Conservation (phyloP, 2,888 invertebrate genomes). For the Lasioglossum morio region DNA sequence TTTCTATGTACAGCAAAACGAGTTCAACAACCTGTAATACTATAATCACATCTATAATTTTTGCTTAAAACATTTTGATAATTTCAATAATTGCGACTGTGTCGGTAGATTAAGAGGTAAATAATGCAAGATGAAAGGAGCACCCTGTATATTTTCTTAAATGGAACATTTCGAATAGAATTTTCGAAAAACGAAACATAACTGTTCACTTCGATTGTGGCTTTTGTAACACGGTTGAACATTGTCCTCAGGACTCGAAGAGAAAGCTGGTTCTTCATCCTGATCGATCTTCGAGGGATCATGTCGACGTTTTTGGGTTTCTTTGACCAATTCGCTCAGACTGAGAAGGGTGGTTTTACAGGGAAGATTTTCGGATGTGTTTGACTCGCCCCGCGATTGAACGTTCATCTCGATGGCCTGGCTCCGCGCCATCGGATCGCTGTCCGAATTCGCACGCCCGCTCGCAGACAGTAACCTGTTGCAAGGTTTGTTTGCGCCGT, state of each 20-base stretch:
- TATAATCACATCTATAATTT: no score
- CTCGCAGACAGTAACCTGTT: constrained; percentile 59
- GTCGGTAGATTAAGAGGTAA: no score
- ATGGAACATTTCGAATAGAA: no score
- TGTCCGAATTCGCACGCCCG: constrained; percentile 20
- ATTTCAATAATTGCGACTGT: no score
- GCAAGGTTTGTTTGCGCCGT: constrained; percentile 54
- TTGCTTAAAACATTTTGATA: no score
- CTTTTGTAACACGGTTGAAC: neutral
- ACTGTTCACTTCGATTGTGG: neutral
- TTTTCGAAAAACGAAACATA: neutral
- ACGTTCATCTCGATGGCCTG: constrained; percentile 24
- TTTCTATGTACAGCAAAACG: no score
- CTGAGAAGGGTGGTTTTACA: neutral
- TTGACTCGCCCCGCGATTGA: constrained; percentile 6
- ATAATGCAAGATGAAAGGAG: no score
- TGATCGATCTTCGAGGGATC: neutral
- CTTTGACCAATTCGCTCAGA: neutral
- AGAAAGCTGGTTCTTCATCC: neutral
- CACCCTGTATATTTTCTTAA: no score
- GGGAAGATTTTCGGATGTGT: neutral
- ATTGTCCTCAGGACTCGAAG: neutral
- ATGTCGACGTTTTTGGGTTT: neutral
- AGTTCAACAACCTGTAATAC: no score
- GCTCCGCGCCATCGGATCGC: constrained; percentile 54